phyloP scores from a whole-genome alignment of 2,888 invertebrate genomes.

The Eutolmus rufibarbis region DNA sequence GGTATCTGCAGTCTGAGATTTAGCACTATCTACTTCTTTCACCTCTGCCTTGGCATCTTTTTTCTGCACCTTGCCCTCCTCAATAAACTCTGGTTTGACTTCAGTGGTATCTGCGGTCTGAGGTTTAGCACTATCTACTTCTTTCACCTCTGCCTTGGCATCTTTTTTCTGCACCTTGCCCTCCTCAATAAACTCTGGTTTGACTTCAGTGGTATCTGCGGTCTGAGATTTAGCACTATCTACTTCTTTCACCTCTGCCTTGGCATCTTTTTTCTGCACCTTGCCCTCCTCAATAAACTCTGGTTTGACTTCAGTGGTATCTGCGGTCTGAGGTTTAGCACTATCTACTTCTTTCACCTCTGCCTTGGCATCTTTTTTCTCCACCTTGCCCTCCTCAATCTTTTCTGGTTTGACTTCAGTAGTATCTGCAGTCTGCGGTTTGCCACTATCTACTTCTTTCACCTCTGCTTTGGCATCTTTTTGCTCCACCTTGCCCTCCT shows the following conservation, averaged over 20 bases:
- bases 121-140: neutral
- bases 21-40: neutral
- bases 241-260: constrained; percentile 46
- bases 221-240: neutral
- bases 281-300: constrained; percentile 22
- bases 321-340: neutral
- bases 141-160: constrained; percentile 42
- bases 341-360: constrained; percentile 40
- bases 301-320: neutral
- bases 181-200: neutral
- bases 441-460: neutral
- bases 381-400: constrained; percentile 13
- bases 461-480: neutral
- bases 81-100: neutral
- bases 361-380: neutral
- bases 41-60: neutral
- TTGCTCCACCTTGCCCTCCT: constrained; percentile 8
- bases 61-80: neutral
- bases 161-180: neutral
- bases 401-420: neutral
- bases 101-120: neutral
- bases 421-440: constrained; percentile 44
- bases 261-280: constrained; percentile 40
- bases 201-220: neutral
- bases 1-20: neutral